Conservation (phyloP, 2,113 vertebrate species). For the Micronycteris hirsuta region DNA sequence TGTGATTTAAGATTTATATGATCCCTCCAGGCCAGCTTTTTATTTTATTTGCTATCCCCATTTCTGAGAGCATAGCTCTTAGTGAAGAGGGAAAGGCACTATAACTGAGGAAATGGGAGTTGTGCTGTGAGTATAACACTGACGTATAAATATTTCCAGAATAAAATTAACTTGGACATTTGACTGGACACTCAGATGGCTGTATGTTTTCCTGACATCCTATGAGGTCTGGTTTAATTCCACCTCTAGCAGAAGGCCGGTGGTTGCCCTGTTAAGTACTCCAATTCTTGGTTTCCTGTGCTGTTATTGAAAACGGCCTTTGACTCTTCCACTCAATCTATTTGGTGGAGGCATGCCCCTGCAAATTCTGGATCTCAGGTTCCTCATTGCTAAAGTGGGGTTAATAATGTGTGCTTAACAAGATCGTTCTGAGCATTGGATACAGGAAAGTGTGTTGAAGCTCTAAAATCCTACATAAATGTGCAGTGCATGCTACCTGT, state of each 20-base stretch:
- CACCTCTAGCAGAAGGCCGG: background rate
- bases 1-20: background rate
- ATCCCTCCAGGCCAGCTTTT: background rate
- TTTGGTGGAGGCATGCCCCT: background rate
- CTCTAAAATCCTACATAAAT: background rate
- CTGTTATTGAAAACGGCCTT: background rate
- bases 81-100: background rate
- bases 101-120: conserved; percentile 1
- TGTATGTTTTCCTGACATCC: background rate
- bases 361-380: background rate
- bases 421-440: background rate
- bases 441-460: background rate
- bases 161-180: background rate
- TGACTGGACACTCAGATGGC: background rate
- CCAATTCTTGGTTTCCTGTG: background rate
- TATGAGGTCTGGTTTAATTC: background rate
- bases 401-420: background rate
- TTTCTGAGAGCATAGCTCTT: conserved; percentile 27
- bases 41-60: background rate
- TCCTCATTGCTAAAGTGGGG: background rate
- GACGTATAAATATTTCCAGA: conserved; percentile 4
- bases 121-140: background rate
- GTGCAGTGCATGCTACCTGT: background rate
- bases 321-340: background rate
- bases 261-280: background rate